A percentile compares a stretch with the other conserved stretches of the same genome.
These are phyloP conservation scores for Phoxinus dragarum DNA, from an alignment of 2,797 vertebrate species.

Conservation along the genomic window DNA sequence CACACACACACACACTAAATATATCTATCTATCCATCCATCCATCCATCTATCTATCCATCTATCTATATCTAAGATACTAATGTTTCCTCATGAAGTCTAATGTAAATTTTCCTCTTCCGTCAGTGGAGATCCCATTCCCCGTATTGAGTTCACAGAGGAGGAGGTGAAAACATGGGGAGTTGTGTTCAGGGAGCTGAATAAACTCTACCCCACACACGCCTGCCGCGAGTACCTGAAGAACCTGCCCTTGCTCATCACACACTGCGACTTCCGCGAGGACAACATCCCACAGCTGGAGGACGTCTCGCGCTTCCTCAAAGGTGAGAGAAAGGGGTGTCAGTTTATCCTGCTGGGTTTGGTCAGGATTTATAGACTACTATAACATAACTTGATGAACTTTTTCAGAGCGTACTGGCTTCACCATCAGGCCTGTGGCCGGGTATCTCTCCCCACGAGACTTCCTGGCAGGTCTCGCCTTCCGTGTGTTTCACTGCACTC, in stretches of 20 bases:
- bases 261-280: conserved; percentile 91
- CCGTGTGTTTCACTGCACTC: conserved; percentile 98
- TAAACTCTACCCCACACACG: conserved; percentile 94
- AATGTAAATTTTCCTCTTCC: neutral
- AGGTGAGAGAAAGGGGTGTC: conserved; percentile 75
- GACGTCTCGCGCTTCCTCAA: conserved; percentile 95
- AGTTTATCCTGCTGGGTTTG: neutral
- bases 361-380: neutral
- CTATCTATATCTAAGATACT: too few species aligned
- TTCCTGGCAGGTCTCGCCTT: conserved; percentile 97
- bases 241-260: conserved; percentile 93
- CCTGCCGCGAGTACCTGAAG: conserved; percentile 95
- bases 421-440: conserved; percentile 94
- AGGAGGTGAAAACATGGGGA: conserved; percentile 96
- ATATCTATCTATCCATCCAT: too few species aligned
- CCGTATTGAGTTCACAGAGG: conserved; percentile 93
- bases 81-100: neutral
- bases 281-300: conserved; percentile 97
- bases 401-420: conserved; percentile 91
- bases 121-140: conserved; percentile 91
- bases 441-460: conserved; percentile 94
- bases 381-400: conserved; percentile 12
- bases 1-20: too few species aligned
- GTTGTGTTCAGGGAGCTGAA: conserved; percentile 94
- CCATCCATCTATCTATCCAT: too few species aligned